These are phyloP conservation scores for Dendrolimus pini DNA, from an alignment of 2,888 invertebrate species.

Conservation along the genomic window DNA sequence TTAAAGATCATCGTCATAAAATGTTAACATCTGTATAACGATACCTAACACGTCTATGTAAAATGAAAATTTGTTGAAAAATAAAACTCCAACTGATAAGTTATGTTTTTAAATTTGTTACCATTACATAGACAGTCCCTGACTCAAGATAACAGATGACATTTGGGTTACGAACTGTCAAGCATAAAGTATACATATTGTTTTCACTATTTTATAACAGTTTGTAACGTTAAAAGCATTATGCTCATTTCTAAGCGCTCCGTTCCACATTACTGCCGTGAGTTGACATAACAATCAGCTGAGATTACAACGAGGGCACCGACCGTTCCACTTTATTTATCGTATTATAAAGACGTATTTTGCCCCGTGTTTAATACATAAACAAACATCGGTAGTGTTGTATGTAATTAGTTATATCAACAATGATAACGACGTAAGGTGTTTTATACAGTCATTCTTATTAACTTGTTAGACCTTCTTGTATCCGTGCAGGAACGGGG, in stretches of 20 bases:
- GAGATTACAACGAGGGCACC: constrained; percentile 33
- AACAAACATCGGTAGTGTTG: neutral
- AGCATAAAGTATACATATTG: neutral
- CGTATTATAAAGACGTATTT: constrained; percentile 7
- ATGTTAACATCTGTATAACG: too few species aligned
- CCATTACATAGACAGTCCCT: neutral
- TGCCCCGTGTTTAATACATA: neutral
- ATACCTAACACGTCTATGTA: too few species aligned
- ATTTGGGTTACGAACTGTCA: too few species aligned
- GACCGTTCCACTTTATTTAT: constrained; percentile 28
- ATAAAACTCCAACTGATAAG: neutral
- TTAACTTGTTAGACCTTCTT: too few species aligned
- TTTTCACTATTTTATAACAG: neutral
- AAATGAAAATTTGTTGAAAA: neutral
- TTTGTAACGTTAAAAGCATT: constrained; percentile 4
- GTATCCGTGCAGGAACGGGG: too few species aligned
- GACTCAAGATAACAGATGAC: too few species aligned
- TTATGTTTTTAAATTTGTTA: neutral
- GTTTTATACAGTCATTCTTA: neutral
- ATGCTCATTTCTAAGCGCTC: constrained; percentile 4
- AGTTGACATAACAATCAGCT: constrained; percentile 33
- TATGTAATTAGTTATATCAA: neutral
- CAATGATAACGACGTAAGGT: neutral
- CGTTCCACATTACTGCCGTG: constrained; percentile 9
- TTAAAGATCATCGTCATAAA: too few species aligned